Percentiles rank a stretch among this genome's conserved stretches.
These are phyloP conservation scores for Zootoca vivipara DNA, from an alignment of 2,113 vertebrate species.

Conservation along the genomic window DNA sequence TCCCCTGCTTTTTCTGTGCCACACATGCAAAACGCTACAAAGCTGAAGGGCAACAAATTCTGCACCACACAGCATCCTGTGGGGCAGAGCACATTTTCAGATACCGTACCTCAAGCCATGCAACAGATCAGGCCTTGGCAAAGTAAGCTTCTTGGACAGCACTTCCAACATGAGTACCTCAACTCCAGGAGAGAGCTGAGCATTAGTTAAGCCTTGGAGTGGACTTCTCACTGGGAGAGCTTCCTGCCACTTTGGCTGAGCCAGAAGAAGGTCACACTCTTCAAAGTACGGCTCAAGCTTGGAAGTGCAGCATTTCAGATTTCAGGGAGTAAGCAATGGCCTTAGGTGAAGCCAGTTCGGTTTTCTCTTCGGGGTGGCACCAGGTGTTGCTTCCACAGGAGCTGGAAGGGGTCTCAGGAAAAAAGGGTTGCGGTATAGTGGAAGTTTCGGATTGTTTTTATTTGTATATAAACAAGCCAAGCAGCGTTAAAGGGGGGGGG, in stretches of 20 bases:
- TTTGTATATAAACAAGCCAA: slow-evolving; percentile 78
- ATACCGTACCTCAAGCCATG: background rate
- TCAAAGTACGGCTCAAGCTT: background rate
- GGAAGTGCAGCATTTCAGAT: accelerated
- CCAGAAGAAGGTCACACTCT: background rate
- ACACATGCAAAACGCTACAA: background rate
- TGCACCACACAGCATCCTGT: background rate
- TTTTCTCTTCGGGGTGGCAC: background rate
- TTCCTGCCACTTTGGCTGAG: background rate
- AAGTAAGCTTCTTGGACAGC: too few species aligned
- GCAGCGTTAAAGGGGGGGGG: slow-evolving; percentile 76
- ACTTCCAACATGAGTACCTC: too few species aligned
- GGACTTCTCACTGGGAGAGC: background rate
- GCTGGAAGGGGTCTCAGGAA: background rate
- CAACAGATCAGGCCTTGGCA: too few species aligned
- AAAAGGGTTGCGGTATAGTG: background rate
- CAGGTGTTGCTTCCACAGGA: accelerated
- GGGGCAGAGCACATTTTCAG: background rate
- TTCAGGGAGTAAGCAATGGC: background rate
- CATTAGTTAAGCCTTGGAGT: background rate
- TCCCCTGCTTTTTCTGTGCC: background rate
- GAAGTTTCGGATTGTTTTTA: slow-evolving; percentile 66
- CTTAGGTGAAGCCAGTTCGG: background rate
- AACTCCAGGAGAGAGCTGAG: background rate
- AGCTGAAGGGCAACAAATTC: background rate